A percentile compares a stretch with the other conserved stretches of the same genome.
These are phyloP conservation scores for Athalia circularis DNA, from an alignment of 2,888 invertebrate genomes.

Conservation along the genomic window DNA sequence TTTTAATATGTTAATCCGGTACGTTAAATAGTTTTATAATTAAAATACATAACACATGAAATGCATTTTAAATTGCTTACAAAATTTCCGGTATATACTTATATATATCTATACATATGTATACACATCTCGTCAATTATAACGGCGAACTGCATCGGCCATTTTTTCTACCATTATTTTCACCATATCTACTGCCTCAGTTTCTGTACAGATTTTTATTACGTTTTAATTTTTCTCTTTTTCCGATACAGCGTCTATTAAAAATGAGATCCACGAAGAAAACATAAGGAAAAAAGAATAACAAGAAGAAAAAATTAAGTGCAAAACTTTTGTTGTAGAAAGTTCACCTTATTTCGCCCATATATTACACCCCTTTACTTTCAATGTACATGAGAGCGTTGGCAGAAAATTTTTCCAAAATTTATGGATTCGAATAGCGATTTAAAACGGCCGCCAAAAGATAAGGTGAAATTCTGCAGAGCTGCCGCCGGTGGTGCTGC, in stretches of 20 bases:
- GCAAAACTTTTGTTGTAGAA: background rate
- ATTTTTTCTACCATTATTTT: no score
- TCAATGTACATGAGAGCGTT: background rate
- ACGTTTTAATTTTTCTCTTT: no score
- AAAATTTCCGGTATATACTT: constrained; percentile 12
- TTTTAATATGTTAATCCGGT: constrained; percentile 42
- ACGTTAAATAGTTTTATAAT: constrained; percentile 33
- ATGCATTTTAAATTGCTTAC: constrained; percentile 41
- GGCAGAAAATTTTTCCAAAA: background rate
- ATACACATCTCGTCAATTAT: no score
- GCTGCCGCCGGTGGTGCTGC: no score
- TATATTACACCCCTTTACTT: background rate
- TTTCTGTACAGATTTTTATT: no score
- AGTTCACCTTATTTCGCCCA: no score
- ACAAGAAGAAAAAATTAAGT: no score
- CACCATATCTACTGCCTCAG: no score
- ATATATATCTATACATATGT: background rate
- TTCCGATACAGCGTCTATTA: no score
- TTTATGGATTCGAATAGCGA: constrained; percentile 31
- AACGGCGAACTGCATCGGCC: no score
- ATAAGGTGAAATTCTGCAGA: background rate
- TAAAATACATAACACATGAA: constrained; percentile 47
- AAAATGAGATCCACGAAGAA: no score
- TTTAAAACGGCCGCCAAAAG: constrained; percentile 15
- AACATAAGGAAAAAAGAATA: no score